Conservation (phyloP, 2,797 vertebrate genomes). For the Leucoraja ocellata region DNA sequence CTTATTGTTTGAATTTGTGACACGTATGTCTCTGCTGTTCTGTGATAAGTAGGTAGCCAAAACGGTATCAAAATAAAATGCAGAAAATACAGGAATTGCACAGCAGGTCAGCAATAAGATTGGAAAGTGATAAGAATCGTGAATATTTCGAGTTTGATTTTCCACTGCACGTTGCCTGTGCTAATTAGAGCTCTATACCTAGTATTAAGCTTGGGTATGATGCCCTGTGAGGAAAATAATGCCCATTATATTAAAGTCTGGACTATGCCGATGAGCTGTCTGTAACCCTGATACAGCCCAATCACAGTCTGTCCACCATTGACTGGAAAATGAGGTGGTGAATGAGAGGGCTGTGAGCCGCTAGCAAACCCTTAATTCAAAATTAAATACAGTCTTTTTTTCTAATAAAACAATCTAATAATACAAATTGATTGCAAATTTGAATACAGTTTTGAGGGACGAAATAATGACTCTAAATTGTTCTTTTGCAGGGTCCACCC, state of each 20-base stretch:
- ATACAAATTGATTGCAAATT: background rate
- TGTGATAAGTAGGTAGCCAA: background rate
- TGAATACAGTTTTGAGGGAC: slow-evolving; percentile 44
- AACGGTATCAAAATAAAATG: background rate
- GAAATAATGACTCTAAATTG: slow-evolving; percentile 47
- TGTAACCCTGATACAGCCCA: background rate
- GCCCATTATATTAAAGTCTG: background rate
- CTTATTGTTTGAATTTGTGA: background rate
- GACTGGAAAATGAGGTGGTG: background rate
- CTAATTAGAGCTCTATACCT: background rate
- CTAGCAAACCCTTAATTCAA: slow-evolving; percentile 43
- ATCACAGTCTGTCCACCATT: no score
- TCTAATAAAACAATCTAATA: background rate
- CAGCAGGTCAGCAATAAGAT: background rate
- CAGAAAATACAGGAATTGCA: background rate
- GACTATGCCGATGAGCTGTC: background rate
- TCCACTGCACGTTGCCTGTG: background rate
- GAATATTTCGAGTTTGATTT: background rate
- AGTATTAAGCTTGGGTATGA: background rate
- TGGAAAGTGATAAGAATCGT: background rate
- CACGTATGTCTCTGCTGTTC: background rate
- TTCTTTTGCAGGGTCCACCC: slow-evolving; percentile 72
- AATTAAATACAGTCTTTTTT: slow-evolving; percentile 43
- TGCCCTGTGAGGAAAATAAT: background rate
- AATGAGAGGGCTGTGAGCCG: background rate